Conservation (phyloP, 2,888 invertebrate genomes). For the Luperina nickerlii region DNA sequence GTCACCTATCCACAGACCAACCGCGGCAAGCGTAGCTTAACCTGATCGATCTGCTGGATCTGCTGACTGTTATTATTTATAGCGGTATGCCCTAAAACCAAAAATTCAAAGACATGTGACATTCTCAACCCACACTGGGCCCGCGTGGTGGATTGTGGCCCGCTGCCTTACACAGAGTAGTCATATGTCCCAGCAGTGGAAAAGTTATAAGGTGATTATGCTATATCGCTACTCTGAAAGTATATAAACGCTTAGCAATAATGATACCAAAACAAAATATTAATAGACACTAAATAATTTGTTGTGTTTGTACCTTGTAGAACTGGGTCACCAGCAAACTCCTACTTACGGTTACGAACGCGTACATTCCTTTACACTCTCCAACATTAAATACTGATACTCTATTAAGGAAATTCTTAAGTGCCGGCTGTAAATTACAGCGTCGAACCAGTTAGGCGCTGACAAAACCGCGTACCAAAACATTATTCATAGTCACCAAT, state of each 20-base stretch:
- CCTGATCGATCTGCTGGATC: too few relatives aligned
- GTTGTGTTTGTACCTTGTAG: conserved; percentile 18
- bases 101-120: not conserved
- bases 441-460: conserved; percentile 63
- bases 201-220: not conserved
- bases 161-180: not conserved
- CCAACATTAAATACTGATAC: conserved; percentile 56
- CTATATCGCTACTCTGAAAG: not conserved
- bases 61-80: too few relatives aligned
- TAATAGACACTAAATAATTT: conserved; percentile 20
- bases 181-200: not conserved
- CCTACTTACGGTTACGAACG: conserved; percentile 50
- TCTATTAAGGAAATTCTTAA: conserved; percentile 65
- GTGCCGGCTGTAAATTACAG: conserved; percentile 57
- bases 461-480: conserved; percentile 64
- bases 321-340: conserved; percentile 37
- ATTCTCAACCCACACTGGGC: not conserved
- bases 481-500: conserved; percentile 69
- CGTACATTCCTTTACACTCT: conserved; percentile 61
- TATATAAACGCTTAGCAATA: too few relatives aligned
- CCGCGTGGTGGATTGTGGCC: not conserved
- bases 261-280: not conserved
- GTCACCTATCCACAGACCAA: too few relatives aligned
- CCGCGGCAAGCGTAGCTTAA: too few relatives aligned
- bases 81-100: not conserved